phyloP scores from a whole-genome alignment of 2,888 invertebrate species.

The Eupeodes luniger region DNA sequence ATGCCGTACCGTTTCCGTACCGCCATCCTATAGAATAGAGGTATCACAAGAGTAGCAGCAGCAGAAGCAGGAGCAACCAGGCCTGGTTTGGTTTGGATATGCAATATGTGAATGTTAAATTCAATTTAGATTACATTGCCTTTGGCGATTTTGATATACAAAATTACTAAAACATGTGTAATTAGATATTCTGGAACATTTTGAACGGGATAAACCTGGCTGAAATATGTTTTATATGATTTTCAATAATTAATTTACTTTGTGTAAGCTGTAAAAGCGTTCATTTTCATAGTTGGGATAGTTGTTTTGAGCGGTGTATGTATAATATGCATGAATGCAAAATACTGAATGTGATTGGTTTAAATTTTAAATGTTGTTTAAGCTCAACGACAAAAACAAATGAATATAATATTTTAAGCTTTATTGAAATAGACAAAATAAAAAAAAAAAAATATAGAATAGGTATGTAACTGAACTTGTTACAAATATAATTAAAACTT shows the following conservation, averaged over 20 bases:
- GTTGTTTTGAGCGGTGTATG: neutral
- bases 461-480: neutral
- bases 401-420: neutral
- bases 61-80: no score
- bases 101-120: conserved; percentile 64
- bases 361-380: conserved; percentile 8
- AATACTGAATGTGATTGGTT: conserved; percentile 10
- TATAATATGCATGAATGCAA: conserved; percentile 29
- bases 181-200: conserved; percentile 46
- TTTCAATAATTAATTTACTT: conserved; percentile 65
- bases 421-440: neutral
- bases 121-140: conserved; percentile 69
- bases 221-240: conserved; percentile 26
- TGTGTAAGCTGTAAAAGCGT: conserved; percentile 30
- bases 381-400: neutral
- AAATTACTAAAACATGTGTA: conserved; percentile 55
- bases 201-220: conserved; percentile 25
- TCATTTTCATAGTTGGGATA: neutral
- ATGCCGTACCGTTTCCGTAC: no score
- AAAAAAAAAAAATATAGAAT: neutral
- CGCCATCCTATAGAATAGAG: no score
- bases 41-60: no score
- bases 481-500: no score
- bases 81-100: neutral
- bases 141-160: conserved; percentile 33